A percentile compares a stretch with the other conserved stretches of the same genome.
These are phyloP conservation scores for Phragmatobia fuliginosa DNA, from an alignment of 2,888 invertebrate species.

Conservation along the genomic window DNA sequence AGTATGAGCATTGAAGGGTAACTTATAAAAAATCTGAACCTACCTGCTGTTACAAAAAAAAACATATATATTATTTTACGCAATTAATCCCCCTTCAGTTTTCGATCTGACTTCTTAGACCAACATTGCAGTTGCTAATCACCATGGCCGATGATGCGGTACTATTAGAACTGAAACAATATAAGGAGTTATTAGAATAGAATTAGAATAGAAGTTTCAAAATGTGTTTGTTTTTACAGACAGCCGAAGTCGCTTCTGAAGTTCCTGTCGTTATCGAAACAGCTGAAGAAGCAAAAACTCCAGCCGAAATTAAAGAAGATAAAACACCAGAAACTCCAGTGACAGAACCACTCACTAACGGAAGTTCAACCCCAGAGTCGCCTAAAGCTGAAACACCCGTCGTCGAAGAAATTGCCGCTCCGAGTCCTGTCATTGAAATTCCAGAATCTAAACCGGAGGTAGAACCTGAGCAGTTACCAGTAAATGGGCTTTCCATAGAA, in stretches of 20 bases:
- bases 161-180: conserved; percentile 16
- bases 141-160: conserved; percentile 77
- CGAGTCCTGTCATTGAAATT: conserved; percentile 58
- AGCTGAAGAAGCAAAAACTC: conserved; percentile 68
- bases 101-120: conserved; percentile 52
- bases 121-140: conserved; percentile 45
- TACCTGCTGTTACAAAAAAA: conserved; percentile 74
- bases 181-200: no score
- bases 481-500: conserved; percentile 78
- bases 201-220: neutral
- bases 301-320: conserved; percentile 71
- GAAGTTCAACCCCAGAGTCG: conserved; percentile 78
- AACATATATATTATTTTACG: conserved; percentile 73
- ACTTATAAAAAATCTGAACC: conserved; percentile 72
- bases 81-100: conserved; percentile 72
- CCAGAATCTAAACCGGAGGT: conserved; percentile 60
- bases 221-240: conserved; percentile 62
- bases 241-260: conserved; percentile 74
- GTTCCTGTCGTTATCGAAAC: conserved; percentile 63
- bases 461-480: conserved; percentile 74
- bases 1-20: conserved; percentile 76
- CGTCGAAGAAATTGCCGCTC: conserved; percentile 47
- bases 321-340: conserved; percentile 83
- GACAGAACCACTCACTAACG: conserved; percentile 81
- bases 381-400: conserved; percentile 64